Evolutionary conservation across 1,140 invertebrate species (phyloP).

Genomic region (Leucophenga varia): DNA sequence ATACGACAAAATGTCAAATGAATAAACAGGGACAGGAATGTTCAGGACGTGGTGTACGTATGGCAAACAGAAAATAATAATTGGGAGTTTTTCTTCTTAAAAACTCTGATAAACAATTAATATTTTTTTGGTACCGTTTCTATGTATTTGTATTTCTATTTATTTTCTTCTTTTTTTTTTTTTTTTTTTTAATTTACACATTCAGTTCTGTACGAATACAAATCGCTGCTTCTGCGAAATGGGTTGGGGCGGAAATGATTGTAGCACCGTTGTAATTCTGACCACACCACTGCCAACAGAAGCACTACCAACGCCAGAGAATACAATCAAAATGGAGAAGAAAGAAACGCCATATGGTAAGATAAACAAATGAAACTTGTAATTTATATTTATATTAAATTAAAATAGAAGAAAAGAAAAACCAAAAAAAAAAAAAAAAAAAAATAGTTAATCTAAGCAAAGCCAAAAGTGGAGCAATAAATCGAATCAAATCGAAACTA

Average conservation of each 20-base stretch:
- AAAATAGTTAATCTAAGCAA: too few relatives aligned
- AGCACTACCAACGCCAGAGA: constrained; percentile 56
- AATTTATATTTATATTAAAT: not conserved
- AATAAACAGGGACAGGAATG: constrained; percentile 87
- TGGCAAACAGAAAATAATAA: too few relatives aligned
- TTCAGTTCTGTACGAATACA: constrained; percentile 87
- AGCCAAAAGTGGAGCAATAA: too few relatives aligned
- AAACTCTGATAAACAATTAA: not conserved
- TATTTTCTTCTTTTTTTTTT: not conserved
- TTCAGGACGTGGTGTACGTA: constrained; percentile 88
- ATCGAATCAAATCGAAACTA: constrained; percentile 12
- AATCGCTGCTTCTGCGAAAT: constrained; percentile 88
- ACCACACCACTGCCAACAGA: constrained; percentile 61
- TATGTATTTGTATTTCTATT: not conserved
- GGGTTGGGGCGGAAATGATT: constrained; percentile 88
- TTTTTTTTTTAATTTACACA: constrained; percentile 12
- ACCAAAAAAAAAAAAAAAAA: too few relatives aligned
- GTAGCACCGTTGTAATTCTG: constrained; percentile 74
- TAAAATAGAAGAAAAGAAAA: too few relatives aligned
- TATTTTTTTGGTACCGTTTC: not conserved
- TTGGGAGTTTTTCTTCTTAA: too few relatives aligned
- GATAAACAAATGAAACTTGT: too few relatives aligned
- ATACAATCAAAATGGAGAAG: constrained; percentile 71
- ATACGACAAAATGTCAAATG: constrained; percentile 83
- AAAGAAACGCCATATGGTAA: constrained; percentile 88